Evolutionary conservation across 2,113 vertebrate species (phyloP).

Genomic region (Paramisgurnus dabryanus): DNA sequence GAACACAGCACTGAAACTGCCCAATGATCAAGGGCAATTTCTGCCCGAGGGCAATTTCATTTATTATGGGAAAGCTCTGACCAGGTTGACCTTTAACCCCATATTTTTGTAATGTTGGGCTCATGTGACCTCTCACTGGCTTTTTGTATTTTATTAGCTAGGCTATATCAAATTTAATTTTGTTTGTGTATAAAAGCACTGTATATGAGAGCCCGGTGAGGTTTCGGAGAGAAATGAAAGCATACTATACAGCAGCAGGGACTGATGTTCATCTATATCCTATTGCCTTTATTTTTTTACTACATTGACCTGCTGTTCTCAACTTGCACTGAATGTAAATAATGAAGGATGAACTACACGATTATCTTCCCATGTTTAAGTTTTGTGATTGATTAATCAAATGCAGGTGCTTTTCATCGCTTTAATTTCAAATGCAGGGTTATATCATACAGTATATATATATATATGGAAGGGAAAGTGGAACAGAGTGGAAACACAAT

Average conservation of each 20-base stretch:
- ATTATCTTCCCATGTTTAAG: neutral
- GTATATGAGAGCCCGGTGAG: neutral
- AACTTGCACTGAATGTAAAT: slow-evolving; percentile 40
- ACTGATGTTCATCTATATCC: neutral
- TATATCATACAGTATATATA: neutral
- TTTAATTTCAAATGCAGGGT: neutral
- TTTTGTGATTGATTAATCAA: neutral
- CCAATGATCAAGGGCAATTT: neutral
- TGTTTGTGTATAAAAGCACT: neutral
- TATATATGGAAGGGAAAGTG: neutral
- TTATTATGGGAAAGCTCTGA: neutral
- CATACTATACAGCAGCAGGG: neutral
- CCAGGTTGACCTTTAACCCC: neutral
- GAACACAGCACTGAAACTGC: neutral
- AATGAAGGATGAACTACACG: neutral
- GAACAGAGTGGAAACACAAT: neutral
- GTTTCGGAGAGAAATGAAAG: neutral
- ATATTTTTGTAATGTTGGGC: slow-evolving; percentile 14
- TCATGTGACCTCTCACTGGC: neutral
- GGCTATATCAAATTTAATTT: slow-evolving; percentile 6
- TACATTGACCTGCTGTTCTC: slow-evolving; percentile 1
- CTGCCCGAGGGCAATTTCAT: neutral
- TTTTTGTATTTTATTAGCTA: slow-evolving; percentile 8
- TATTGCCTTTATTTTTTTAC: neutral
- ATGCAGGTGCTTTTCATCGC: neutral